Conservation (phyloP, 2,888 invertebrate species). For the Leptinotarsa rubiginosa region DNA sequence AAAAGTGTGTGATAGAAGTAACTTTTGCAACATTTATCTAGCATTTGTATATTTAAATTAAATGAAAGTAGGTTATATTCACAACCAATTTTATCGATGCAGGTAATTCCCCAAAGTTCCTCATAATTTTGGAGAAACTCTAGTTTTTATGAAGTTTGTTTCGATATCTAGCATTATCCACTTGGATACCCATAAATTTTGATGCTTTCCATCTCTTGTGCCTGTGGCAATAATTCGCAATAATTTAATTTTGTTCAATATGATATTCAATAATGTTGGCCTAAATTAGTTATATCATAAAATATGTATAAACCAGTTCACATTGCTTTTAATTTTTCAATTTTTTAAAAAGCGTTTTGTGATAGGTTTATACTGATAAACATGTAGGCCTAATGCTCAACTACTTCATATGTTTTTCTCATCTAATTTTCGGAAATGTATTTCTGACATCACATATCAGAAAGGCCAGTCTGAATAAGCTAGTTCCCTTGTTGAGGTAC, state of each 20-base stretch:
- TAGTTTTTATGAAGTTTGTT: constrained; percentile 21
- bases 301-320: neutral
- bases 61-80: constrained; percentile 45
- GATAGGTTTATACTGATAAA: too few relatives aligned
- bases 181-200: constrained; percentile 8
- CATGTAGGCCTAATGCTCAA: too few relatives aligned
- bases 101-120: constrained; percentile 24
- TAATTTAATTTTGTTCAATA: neutral
- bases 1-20: constrained; percentile 50
- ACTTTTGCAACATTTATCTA: constrained; percentile 52
- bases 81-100: constrained; percentile 39
- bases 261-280: neutral
- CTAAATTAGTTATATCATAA: neutral
- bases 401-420: too few relatives aligned
- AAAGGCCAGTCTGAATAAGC: too few relatives aligned
- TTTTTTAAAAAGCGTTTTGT: too few relatives aligned
- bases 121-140: constrained; percentile 19
- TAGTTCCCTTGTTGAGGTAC: too few relatives aligned
- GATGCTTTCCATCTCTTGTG: neutral
- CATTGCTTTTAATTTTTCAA: neutral
- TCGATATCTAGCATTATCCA: constrained; percentile 12
- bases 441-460: too few relatives aligned
- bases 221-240: constrained; percentile 11
- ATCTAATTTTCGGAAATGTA: too few relatives aligned
- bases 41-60: constrained; percentile 49